Conservation (phyloP, 2,113 vertebrate species). For the Corythaeola cristata region DNA sequence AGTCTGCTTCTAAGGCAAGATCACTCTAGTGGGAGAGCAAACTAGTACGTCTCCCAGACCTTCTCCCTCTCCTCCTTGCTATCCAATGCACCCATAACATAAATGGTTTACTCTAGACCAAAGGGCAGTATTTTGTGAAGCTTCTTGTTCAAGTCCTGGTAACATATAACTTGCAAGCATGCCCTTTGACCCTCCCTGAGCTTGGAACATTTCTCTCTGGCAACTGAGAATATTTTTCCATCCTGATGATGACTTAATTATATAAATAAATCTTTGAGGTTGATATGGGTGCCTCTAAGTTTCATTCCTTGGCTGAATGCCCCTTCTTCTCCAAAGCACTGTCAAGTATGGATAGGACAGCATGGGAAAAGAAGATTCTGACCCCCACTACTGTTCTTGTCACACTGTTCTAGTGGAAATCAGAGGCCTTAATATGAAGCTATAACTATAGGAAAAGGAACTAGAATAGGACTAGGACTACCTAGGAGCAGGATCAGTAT, state of each 20-base stretch:
- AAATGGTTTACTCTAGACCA: neutral
- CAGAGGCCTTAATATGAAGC: neutral
- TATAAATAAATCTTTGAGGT: slow-evolving; percentile 43
- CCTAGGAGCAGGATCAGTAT: neutral
- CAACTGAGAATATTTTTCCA: slow-evolving; percentile 40
- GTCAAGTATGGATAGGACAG: neutral
- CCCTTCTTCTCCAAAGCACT: neutral
- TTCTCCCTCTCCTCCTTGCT: neutral
- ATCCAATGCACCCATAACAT: neutral
- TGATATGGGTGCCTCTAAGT: neutral
- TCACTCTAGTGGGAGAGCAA: neutral
- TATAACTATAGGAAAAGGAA: neutral
- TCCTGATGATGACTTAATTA: slow-evolving; percentile 15
- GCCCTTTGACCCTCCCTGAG: neutral
- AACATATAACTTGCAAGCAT: slow-evolving; percentile 10
- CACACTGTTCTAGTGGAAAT: neutral
- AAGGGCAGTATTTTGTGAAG: slow-evolving; percentile 24
- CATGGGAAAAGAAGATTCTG: neutral
- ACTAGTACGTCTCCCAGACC: neutral
- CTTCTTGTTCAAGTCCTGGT: neutral
- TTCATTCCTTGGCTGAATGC: slow-evolving; percentile 43
- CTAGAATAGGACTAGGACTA: neutral
- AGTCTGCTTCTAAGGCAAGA: neutral
- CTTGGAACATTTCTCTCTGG: neutral
- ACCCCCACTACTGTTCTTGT: neutral